A percentile compares a stretch with the other conserved stretches of the same genome.
Evolutionary conservation across 1,140 invertebrate species (phyloP).

Genomic region (Zaprionus nigranus): DNA sequence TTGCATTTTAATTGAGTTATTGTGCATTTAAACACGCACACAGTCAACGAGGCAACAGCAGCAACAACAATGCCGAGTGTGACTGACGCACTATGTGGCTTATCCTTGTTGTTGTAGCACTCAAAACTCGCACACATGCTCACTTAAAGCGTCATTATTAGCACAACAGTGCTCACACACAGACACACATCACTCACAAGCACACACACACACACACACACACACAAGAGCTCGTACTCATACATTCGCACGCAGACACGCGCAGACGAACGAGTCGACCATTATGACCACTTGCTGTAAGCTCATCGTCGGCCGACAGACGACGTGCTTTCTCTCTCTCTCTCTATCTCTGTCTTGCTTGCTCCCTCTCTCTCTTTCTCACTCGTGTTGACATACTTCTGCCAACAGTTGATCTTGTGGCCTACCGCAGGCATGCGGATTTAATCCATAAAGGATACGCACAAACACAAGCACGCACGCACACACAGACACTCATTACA

Average conservation of each 20-base stretch:
- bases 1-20: slow-evolving; percentile 65
- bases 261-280: slow-evolving; percentile 43
- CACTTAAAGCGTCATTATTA: slow-evolving; percentile 79
- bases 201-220: slow-evolving; percentile 18
- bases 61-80: slow-evolving; percentile 27
- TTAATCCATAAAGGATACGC: slow-evolving; percentile 83
- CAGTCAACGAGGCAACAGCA: neutral
- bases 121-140: slow-evolving; percentile 42
- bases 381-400: slow-evolving; percentile 80
- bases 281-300: slow-evolving; percentile 75
- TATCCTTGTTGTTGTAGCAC: slow-evolving; percentile 65
- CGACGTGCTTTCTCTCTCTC: slow-evolving; percentile 27
- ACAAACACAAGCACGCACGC: slow-evolving; percentile 47
- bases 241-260: slow-evolving; percentile 6
- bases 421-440: slow-evolving; percentile 81
- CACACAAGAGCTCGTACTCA: neutral
- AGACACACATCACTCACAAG: slow-evolving; percentile 11
- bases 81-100: slow-evolving; percentile 45
- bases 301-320: slow-evolving; percentile 41
- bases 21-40: slow-evolving; percentile 38
- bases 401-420: slow-evolving; percentile 83
- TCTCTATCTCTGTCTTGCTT: neutral
- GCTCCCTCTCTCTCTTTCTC: neutral
- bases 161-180: slow-evolving; percentile 58
- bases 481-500: slow-evolving; percentile 38